phyloP scores from a whole-genome alignment of 2,797 vertebrate species.

The Manis crassicaudata region DNA sequence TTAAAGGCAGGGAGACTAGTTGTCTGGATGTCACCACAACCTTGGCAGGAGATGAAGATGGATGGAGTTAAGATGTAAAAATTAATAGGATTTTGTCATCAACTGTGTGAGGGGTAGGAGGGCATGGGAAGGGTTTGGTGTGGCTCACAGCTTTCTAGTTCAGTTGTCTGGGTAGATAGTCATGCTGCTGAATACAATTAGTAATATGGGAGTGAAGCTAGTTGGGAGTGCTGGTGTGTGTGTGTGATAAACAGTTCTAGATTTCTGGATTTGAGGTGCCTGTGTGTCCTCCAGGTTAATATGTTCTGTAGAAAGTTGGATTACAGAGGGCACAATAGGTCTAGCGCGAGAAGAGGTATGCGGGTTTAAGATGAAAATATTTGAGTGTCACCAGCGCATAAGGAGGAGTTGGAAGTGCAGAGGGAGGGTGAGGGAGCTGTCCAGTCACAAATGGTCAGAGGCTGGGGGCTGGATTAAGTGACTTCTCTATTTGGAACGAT shows the following conservation, averaged over 20 bases:
- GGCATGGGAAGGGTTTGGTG: neutral
- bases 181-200: neutral
- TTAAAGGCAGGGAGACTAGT: neutral
- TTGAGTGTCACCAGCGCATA: neutral
- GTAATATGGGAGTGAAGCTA: neutral
- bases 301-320: neutral
- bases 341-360: neutral
- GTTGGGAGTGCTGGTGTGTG: neutral
- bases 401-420: neutral
- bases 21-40: neutral
- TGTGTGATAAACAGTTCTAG: neutral
- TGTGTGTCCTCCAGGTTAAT: neutral
- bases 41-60: neutral
- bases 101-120: neutral
- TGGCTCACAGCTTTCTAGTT: neutral
- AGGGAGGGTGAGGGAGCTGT: neutral
- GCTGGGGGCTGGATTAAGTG: neutral
- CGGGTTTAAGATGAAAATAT: neutral
- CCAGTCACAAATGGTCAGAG: neutral
- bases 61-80: neutral
- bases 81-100: neutral
- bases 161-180: neutral
- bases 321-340: neutral
- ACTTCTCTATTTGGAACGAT: slow-evolving; percentile 46
- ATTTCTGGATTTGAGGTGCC: neutral